These are phyloP conservation scores for Acleris laterana DNA, from an alignment of 2,888 invertebrate genomes.

Conservation along the genomic window DNA sequence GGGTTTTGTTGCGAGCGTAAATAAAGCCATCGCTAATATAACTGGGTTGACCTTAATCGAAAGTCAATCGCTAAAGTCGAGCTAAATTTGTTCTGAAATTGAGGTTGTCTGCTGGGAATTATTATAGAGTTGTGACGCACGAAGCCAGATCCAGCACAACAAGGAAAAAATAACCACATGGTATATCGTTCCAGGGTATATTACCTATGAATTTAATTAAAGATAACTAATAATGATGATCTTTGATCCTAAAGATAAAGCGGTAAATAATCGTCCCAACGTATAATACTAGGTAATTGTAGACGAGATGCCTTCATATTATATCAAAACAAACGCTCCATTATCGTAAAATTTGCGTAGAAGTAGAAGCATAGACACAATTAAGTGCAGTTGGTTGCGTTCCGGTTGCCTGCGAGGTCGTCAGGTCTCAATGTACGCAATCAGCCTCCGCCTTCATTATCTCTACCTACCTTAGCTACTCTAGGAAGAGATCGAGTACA, in stretches of 20 bases:
- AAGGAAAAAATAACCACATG: too few species aligned
- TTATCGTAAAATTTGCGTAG: not conserved
- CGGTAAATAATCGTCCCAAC: too few species aligned
- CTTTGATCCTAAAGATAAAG: too few species aligned
- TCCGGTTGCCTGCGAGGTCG: conserved; percentile 47
- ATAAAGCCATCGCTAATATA: conserved; percentile 12
- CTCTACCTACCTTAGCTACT: conserved; percentile 42
- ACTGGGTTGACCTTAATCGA: conserved; percentile 26
- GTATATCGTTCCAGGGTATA: too few species aligned
- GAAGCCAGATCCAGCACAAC: not conserved
- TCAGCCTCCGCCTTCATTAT: conserved; percentile 37
- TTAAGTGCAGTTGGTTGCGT: conserved; percentile 34
- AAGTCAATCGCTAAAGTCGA: conserved; percentile 20
- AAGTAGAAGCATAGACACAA: conserved; percentile 16
- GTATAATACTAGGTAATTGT: too few species aligned
- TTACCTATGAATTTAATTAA: too few species aligned
- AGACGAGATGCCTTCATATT: too few species aligned
- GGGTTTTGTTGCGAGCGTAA: conserved; percentile 4
- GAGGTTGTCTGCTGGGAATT: conserved; percentile 4
- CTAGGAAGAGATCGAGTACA: conserved; percentile 39
- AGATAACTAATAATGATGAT: too few species aligned
- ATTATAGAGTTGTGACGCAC: conserved; percentile 10
- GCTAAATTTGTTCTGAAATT: conserved; percentile 12
- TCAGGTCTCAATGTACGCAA: conserved; percentile 44
- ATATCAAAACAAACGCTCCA: not conserved